Conservation (phyloP, 64 coral and sea anemone species). For the Montipora foliosa region DNA sequence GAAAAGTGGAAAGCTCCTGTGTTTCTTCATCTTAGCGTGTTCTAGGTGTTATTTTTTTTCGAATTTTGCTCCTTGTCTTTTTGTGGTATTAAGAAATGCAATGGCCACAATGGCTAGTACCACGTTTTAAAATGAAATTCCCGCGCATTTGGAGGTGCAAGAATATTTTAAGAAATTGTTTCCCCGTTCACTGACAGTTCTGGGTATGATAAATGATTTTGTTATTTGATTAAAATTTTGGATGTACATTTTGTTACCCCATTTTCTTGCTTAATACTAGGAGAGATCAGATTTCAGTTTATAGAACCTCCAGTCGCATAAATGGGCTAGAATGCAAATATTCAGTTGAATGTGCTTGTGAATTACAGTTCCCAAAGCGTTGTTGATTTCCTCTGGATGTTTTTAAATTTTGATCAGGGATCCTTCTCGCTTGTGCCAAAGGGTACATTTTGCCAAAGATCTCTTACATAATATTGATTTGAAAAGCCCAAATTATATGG, state of each 20-base stretch:
- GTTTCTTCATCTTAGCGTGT: not conserved
- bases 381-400: too few relatives aligned
- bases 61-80: not conserved
- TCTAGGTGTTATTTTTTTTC: not conserved
- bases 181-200: not conserved
- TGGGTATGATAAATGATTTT: not conserved
- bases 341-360: too few relatives aligned
- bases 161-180: slow-evolving; percentile 43
- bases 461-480: too few relatives aligned
- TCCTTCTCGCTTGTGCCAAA: not conserved
- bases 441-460: not conserved
- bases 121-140: slow-evolving; percentile 43
- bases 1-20: not conserved
- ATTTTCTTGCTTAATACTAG: not conserved
- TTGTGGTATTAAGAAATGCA: not conserved
- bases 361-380: too few relatives aligned
- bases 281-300: slow-evolving; percentile 22
- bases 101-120: not conserved
- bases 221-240: not conserved
- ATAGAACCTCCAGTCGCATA: not conserved
- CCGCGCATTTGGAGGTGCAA: slow-evolving; percentile 33
- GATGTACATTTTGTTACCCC: not conserved
- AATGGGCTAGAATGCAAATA: not conserved
- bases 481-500: too few relatives aligned
- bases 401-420: not conserved